phyloP scores from a whole-genome alignment of 2,797 vertebrate genomes.

The Rhincodon typus region DNA sequence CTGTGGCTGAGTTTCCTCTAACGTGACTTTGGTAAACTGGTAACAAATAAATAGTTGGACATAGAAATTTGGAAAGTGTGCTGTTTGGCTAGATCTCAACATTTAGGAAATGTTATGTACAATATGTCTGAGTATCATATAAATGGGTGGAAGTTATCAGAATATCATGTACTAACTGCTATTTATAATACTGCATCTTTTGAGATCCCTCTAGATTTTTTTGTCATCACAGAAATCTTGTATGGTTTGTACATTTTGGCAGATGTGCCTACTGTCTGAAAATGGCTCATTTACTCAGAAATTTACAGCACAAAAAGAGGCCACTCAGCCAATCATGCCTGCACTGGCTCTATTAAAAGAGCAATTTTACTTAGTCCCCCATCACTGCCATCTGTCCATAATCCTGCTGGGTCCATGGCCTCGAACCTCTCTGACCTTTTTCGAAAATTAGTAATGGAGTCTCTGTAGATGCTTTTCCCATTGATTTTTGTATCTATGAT shows the following conservation, averaged over 20 bases:
- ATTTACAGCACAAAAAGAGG: background rate
- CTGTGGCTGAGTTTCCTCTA: background rate
- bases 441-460: background rate
- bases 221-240: background rate
- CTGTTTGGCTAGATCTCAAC: background rate
- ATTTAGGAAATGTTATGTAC: background rate
- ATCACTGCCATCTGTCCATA: background rate
- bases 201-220: background rate
- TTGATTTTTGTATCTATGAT: background rate
- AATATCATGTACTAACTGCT: background rate
- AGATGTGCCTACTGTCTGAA: background rate
- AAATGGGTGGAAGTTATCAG: background rate
- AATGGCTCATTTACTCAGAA: background rate
- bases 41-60: background rate
- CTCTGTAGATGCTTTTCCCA: background rate
- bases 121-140: background rate
- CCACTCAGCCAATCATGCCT: background rate
- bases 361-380: background rate
- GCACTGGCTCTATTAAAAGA: background rate
- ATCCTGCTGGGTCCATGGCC: background rate
- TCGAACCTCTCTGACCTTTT: background rate
- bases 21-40: background rate
- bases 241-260: background rate
- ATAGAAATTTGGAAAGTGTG: background rate
- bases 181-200: background rate